Base-by-base conservation (phyloP, 2,888 invertebrate species). In the Chelonus formosanus region DNA sequence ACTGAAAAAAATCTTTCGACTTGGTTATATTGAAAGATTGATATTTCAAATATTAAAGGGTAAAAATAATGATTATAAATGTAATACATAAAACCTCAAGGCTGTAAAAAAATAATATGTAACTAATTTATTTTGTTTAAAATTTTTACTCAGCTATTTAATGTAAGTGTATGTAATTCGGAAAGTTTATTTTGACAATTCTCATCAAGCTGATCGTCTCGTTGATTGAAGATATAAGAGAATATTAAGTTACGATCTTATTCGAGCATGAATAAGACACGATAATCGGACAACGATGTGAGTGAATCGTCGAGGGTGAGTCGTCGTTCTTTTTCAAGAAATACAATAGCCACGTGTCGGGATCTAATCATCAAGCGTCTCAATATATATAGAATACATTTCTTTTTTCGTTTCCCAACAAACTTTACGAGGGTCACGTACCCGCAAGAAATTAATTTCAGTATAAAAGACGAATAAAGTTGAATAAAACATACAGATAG, bases 341-440 rank as follows among this genome's bases (percentile, higher is more conserved):
- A 59, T 54, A 77, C 74, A 75, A 76, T 77, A 60, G 78, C 52
- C 80, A 79, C 80, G 79, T 79, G 79, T 68, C 79, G 67, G 73
- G 76, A 78, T 76, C 79, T 77, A 79, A 79, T 79, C 78, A 79
- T 75, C 73, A 61, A 50, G 40, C 61, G 59, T 67, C 65, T 67
- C 65, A 47, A 10, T 58, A 47, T 40, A 40, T 40, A 40, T 45
- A 40, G 40, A 40, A 31, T 32, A 57, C 6, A n/a, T 43, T 34
- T 45, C 8, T 35, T 8, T 47, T 45, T 7, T 52, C 32, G 10
- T 52, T 52, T 52, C 52, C 52, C 52, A 52, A 32, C 32, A 58
- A n/a, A 3, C 34, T n/a, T 32, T 47, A 40, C 8, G 47, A 32
- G 47, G 34, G 34, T 32, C 31, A 45, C 34, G 47, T 8, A 58